These are phyloP conservation scores for Phyllopteryx taeniolatus DNA, from an alignment of 2,113 vertebrate species.

Conservation along the genomic window DNA sequence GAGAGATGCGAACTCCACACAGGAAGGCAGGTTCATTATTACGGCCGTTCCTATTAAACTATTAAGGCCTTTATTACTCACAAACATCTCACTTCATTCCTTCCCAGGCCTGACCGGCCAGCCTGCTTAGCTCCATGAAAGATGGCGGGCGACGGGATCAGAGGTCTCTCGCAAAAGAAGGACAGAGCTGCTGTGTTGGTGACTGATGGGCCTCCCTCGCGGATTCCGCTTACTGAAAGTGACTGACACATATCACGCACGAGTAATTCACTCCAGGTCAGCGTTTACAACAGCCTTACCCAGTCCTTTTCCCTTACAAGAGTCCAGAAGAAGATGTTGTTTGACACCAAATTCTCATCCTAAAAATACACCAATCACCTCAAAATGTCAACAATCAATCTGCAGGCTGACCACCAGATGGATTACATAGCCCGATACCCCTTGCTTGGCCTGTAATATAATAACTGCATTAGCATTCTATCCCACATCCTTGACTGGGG, in stretches of 20 bases:
- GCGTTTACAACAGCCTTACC: slow-evolving; percentile 16
- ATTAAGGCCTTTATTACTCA: not conserved
- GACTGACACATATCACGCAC: slow-evolving; percentile 32
- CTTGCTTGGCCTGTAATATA: slow-evolving; percentile 5
- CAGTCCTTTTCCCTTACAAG: slow-evolving; percentile 9
- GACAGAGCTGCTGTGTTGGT: slow-evolving; percentile 52
- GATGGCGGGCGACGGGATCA: slow-evolving; percentile 84
- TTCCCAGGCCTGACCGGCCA: slow-evolving; percentile 9
- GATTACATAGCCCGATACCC: slow-evolving; percentile 9
- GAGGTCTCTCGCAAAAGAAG: slow-evolving; percentile 79
- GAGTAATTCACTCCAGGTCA: slow-evolving; percentile 7
- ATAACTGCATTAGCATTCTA: slow-evolving; percentile 22
- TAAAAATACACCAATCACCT: not conserved
- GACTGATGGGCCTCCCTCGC: slow-evolving; percentile 43
- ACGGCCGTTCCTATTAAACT: not conserved
- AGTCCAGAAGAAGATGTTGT: not conserved
- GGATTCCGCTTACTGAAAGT: slow-evolving; percentile 29
- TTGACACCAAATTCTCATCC: not conserved
- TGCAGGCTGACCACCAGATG: not conserved
- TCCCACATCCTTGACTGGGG: slow-evolving; percentile 18
- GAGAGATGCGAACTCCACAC: no score
- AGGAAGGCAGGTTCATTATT: not conserved
- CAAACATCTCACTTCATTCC: not conserved
- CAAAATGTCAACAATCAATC: not conserved
- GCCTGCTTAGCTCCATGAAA: slow-evolving; percentile 85